These are phyloP conservation scores for Ariopsis seemanni DNA, from an alignment of 2,113 vertebrate species.

Conservation along the genomic window DNA sequence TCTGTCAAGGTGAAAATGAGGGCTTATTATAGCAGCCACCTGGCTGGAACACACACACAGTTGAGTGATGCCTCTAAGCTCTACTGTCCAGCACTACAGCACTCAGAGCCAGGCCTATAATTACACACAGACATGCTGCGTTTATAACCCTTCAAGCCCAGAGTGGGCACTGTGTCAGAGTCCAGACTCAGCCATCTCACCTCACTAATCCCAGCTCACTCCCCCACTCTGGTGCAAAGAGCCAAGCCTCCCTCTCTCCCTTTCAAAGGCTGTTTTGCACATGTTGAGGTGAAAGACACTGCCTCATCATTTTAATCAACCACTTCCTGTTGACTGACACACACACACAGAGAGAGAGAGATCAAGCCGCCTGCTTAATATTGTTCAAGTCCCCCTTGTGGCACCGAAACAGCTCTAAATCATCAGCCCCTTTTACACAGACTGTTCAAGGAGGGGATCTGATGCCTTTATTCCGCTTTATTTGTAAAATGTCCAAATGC, in stretches of 20 bases:
- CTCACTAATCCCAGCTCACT: slow-evolving; percentile 23
- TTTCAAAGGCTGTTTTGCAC: neutral
- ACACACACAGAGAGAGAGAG: neutral
- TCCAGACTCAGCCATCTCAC: slow-evolving; percentile 26
- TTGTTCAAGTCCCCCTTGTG: too few relatives aligned
- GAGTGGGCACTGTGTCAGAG: neutral
- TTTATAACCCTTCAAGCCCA: slow-evolving; percentile 30
- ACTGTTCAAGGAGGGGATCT: too few relatives aligned
- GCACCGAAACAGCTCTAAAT: too few relatives aligned
- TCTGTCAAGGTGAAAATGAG: slow-evolving; percentile 8
- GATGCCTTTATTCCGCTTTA: too few relatives aligned
- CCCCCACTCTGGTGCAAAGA: neutral
- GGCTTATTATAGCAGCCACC: slow-evolving; percentile 44
- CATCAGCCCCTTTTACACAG: too few relatives aligned
- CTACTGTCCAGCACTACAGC: slow-evolving; percentile 1
- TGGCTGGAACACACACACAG: slow-evolving; percentile 14
- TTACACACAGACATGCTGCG: slow-evolving; percentile 38
- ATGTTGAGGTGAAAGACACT: neutral
- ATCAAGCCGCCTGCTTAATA: neutral
- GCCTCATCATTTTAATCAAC: neutral
- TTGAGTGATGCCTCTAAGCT: slow-evolving; percentile 14
- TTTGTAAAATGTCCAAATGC: too few relatives aligned
- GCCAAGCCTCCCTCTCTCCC: neutral
- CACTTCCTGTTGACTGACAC: neutral
- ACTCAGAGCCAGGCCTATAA: slow-evolving; percentile 38